Evolutionary conservation across 2,797 vertebrate species (phyloP).

Genomic region (Gymnothorax reevesii): DNA sequence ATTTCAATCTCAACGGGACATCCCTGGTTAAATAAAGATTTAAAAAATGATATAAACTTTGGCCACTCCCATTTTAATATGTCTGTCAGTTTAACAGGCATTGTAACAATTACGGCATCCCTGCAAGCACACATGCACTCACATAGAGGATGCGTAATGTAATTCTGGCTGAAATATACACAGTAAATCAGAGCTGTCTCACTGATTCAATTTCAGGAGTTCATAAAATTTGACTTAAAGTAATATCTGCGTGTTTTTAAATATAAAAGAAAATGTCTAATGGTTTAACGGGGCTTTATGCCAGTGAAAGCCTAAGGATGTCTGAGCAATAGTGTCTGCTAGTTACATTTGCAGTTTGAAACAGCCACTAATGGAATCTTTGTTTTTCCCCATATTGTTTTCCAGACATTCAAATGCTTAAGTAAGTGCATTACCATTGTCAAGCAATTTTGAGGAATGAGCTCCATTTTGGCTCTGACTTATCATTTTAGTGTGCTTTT

Average conservation of each 20-base stretch:
- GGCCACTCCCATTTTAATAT: neutral
- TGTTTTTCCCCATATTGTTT: conserved; percentile 21
- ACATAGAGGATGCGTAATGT: neutral
- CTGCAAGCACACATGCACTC: neutral
- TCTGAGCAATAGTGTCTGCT: neutral
- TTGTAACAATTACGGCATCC: neutral
- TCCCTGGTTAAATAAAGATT: too few relatives aligned
- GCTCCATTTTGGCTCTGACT: conserved; percentile 22
- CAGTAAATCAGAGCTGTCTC: neutral
- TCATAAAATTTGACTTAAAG: neutral
- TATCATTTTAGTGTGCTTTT: neutral
- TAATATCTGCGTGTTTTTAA: neutral
- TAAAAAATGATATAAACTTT: neutral
- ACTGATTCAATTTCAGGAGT: neutral
- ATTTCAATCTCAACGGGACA: too few relatives aligned
- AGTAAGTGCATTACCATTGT: conserved; percentile 21
- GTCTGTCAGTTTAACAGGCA: neutral
- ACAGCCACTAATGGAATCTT: conserved; percentile 31
- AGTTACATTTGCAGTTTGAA: neutral
- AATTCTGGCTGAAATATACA: neutral
- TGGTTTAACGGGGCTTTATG: neutral
- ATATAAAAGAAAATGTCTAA: conserved; percentile 2
- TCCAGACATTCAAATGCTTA: conserved; percentile 22
- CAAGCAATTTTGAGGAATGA: conserved; percentile 25
- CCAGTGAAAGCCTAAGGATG: neutral